These are phyloP conservation scores for Hydrophis major DNA, from an alignment of 2,797 vertebrate genomes.

Conservation along the genomic window DNA sequence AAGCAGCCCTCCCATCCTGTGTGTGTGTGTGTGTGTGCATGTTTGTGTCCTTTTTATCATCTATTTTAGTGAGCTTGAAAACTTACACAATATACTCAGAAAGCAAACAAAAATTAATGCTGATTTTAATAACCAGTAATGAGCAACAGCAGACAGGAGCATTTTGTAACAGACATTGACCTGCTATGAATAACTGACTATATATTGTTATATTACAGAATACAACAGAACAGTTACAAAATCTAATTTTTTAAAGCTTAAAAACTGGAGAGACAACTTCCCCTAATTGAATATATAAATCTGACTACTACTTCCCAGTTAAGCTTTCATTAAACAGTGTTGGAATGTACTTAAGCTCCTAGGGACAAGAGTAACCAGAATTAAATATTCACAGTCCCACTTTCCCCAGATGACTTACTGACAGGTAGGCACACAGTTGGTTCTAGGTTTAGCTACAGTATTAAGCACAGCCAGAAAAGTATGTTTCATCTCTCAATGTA, in stretches of 20 bases:
- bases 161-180: slow-evolving; percentile 44
- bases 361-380: background rate
- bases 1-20: background rate
- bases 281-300: background rate
- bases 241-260: slow-evolving; percentile 37
- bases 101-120: slow-evolving; percentile 17
- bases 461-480: background rate
- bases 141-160: slow-evolving; percentile 39
- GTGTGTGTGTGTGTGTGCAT: background rate
- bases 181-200: slow-evolving; percentile 49
- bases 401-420: background rate
- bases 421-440: slow-evolving; percentile 9
- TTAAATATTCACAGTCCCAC: background rate
- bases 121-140: slow-evolving; percentile 31
- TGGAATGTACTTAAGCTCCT: slow-evolving; percentile 8
- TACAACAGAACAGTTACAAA: slow-evolving; percentile 52
- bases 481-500: background rate
- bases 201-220: slow-evolving; percentile 38
- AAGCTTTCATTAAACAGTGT: slow-evolving; percentile 45
- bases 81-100: background rate
- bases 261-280: slow-evolving; percentile 35
- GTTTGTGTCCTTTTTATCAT: background rate
- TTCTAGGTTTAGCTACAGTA: background rate
- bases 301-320: slow-evolving; percentile 26
- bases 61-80: background rate